A percentile compares a stretch with the other conserved stretches of the same genome.
These are phyloP conservation scores for Aradophagus sp. DNA, from an alignment of 1,140 invertebrate genomes.

Conservation along the genomic window DNA sequence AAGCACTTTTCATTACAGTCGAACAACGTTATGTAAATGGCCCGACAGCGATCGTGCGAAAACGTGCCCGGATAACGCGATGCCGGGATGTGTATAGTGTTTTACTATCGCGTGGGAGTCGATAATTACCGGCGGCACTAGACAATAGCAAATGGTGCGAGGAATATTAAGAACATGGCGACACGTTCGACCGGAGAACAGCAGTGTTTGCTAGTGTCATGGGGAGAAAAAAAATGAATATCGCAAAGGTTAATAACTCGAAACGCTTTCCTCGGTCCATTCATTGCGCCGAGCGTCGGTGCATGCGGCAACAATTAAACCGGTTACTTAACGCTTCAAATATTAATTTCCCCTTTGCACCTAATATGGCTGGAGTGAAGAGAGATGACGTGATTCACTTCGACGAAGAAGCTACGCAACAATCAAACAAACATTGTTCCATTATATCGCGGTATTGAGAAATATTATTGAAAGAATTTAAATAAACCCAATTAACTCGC, in stretches of 20 bases:
- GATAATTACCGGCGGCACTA: constrained; percentile 46
- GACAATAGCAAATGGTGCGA: constrained; percentile 47
- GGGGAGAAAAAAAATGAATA: constrained; percentile 36
- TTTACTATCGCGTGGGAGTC: constrained; percentile 49
- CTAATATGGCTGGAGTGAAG: too few species aligned
- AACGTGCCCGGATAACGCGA: constrained; percentile 21
- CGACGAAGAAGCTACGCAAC: too few species aligned
- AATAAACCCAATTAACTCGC: too few species aligned
- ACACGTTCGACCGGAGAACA: constrained; percentile 36
- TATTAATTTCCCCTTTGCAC: constrained; percentile 33
- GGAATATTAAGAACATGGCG: constrained; percentile 36
- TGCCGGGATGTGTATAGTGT: constrained; percentile 24
- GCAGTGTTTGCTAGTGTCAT: constrained; percentile 27
- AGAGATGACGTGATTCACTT: constrained; percentile 24
- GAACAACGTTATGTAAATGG: constrained; percentile 1
- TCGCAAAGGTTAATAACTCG: constrained; percentile 43
- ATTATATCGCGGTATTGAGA: too few species aligned
- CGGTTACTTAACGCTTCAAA: constrained; percentile 45
- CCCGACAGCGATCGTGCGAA: constrained; percentile 22
- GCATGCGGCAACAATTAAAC: constrained; percentile 41
- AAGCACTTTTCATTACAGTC: constrained; percentile 4
- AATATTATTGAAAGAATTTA: too few species aligned
- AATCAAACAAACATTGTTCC: too few species aligned
- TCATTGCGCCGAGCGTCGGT: constrained; percentile 39
- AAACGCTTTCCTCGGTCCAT: constrained; percentile 24